Percentiles rank a stretch among this genome's conserved stretches.
Evolutionary conservation across 2,113 vertebrate species (phyloP).

Genomic region (Urocitellus parryii): DNA sequence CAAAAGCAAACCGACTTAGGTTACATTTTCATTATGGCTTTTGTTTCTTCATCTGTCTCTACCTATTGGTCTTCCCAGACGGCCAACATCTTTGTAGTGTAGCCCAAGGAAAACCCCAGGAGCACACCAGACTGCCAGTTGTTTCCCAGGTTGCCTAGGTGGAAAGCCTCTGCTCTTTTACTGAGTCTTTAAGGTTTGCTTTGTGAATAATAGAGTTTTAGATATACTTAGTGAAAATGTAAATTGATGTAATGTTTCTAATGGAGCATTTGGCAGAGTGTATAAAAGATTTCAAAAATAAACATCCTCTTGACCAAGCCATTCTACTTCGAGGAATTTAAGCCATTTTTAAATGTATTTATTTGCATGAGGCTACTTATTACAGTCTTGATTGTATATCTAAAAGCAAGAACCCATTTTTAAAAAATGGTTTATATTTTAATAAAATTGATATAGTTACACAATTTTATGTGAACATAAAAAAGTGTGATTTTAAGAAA

Average conservation of each 20-base stretch:
- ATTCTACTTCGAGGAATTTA: conserved; percentile 46
- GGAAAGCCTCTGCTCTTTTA: neutral
- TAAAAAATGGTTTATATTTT: neutral
- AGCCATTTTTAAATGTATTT: neutral
- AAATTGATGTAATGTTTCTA: conserved; percentile 51
- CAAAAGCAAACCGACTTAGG: neutral
- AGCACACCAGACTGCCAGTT: neutral
- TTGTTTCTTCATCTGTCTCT: neutral
- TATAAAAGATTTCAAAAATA: neutral
- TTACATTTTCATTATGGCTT: neutral
- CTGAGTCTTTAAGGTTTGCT: neutral
- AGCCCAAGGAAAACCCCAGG: neutral
- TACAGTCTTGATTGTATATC: neutral
- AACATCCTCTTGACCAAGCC: neutral
- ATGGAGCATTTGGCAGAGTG: conserved; percentile 11
- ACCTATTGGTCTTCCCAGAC: neutral
- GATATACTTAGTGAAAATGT: neutral
- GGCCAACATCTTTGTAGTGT: neutral
- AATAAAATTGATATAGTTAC: neutral
- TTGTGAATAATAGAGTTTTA: neutral
- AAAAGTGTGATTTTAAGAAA: neutral
- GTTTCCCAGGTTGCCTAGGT: neutral
- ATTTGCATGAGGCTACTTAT: neutral
- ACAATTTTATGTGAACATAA: neutral
- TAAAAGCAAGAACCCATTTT: neutral